Percentiles rank a stretch among this genome's conserved stretches.
Conservation (phyloP, 92 coral and sea anemone genomes). For the Diadumene lineata region DNA sequence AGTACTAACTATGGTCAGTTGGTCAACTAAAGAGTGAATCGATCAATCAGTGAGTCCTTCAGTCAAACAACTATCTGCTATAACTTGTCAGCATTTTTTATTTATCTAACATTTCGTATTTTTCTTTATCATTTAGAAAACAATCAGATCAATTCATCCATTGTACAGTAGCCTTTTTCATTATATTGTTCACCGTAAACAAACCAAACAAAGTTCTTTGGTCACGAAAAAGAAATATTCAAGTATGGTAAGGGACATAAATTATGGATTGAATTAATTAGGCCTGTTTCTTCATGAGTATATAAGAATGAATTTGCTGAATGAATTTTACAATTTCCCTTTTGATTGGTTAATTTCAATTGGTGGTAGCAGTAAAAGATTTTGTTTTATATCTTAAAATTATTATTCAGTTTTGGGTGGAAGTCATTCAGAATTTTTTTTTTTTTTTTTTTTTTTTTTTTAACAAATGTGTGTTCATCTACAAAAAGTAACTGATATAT, state of each 20-base stretch:
- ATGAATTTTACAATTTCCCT: background rate
- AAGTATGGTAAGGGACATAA: conserved; percentile 10
- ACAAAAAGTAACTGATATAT: background rate
- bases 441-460: too few relatives aligned
- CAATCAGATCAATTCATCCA: conserved; percentile 42
- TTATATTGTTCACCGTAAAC: conserved; percentile 47
- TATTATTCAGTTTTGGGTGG: too few relatives aligned
- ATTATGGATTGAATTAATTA: background rate
- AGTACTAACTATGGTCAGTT: too few relatives aligned
- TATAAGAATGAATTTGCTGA: too few relatives aligned
- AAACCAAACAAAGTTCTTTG: conserved; percentile 11
- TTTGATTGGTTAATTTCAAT: too few relatives aligned
- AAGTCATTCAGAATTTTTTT: background rate
- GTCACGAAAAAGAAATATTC: conserved; percentile 15
- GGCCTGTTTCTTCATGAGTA: too few relatives aligned
- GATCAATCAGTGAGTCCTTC: background rate
- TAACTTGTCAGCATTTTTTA: too few relatives aligned
- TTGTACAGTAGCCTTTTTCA: conserved; percentile 51
- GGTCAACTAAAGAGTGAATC: background rate
- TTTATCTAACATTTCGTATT: background rate
- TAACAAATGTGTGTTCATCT: background rate
- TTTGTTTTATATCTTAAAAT: too few relatives aligned
- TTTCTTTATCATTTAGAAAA: conserved; percentile 25
- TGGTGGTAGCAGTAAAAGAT: too few relatives aligned
- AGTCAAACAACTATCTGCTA: too few relatives aligned